Percentiles rank a stretch among this genome's conserved stretches.
Evolutionary conservation across 2,888 invertebrate species (phyloP).

Genomic region (Phorcus lineatus): DNA sequence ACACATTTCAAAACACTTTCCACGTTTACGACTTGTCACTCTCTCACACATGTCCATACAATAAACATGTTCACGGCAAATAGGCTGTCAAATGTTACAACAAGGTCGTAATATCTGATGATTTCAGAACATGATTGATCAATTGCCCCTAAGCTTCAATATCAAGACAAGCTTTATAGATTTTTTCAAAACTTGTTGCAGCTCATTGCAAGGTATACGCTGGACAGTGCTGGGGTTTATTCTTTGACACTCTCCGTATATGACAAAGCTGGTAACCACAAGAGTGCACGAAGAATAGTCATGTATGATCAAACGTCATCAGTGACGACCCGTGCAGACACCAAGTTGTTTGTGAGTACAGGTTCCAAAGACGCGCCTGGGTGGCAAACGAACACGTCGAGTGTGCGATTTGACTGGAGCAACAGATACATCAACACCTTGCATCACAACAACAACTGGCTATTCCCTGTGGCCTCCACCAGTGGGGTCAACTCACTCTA

Average conservation of each 20-base stretch:
- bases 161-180: too few relatives aligned
- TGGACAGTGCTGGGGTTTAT: slow-evolving; percentile 28
- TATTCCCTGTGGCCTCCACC: too few relatives aligned
- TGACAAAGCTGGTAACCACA: slow-evolving; percentile 37
- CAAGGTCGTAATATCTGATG: too few relatives aligned
- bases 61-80: too few relatives aligned
- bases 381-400: slow-evolving; percentile 30
- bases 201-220: not conserved
- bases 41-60: too few relatives aligned
- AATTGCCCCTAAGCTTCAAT: not conserved
- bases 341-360: slow-evolving; percentile 21
- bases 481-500: too few relatives aligned
- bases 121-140: not conserved
- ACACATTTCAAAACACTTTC: too few relatives aligned
- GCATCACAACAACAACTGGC: too few relatives aligned
- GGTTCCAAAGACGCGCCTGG: slow-evolving; percentile 26
- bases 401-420: slow-evolving; percentile 24
- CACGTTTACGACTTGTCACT: too few relatives aligned
- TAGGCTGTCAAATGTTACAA: too few relatives aligned
- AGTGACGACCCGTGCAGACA: slow-evolving; percentile 9
- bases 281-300: too few relatives aligned
- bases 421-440: slow-evolving; percentile 23
- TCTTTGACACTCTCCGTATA: slow-evolving; percentile 12
- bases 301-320: slow-evolving; percentile 30
- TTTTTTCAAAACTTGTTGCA: not conserved